Evolutionary conservation across 1,140 invertebrate genomes (phyloP).

Genomic region (Drosophila carrolli): DNA sequence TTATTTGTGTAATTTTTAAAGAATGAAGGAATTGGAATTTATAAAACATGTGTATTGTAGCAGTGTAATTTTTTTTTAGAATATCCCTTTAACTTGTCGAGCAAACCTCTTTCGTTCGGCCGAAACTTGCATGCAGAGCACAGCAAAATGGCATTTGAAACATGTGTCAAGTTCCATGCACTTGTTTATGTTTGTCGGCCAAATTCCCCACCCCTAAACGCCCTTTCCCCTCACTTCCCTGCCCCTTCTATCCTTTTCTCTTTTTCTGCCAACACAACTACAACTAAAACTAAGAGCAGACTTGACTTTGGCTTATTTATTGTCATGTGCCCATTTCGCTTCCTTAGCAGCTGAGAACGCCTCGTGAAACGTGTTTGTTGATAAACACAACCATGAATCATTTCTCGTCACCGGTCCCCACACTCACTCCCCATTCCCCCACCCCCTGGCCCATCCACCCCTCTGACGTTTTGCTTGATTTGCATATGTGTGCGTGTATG

Average conservation of each 20-base stretch:
- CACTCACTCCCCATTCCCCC: neutral
- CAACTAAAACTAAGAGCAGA: slow-evolving; percentile 32
- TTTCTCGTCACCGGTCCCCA: slow-evolving; percentile 56
- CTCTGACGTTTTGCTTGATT: slow-evolving; percentile 63
- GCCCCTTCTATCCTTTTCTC: slow-evolving; percentile 2
- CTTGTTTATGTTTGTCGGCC: slow-evolving; percentile 62
- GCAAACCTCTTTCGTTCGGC: slow-evolving; percentile 6
- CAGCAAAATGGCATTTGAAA: slow-evolving; percentile 69
- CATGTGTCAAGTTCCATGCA: slow-evolving; percentile 77
- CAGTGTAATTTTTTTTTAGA: too few relatives aligned
- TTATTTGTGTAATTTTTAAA: too few relatives aligned
- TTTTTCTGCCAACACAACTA: slow-evolving; percentile 9
- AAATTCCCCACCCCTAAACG: slow-evolving; percentile 5
- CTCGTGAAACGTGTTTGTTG: slow-evolving; percentile 79
- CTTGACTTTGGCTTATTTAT: slow-evolving; percentile 69
- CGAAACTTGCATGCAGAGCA: slow-evolving; percentile 17
- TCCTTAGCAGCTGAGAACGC: slow-evolving; percentile 59
- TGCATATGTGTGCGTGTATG: slow-evolving; percentile 54
- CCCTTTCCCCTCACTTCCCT: neutral
- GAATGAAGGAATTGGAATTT: too few relatives aligned
- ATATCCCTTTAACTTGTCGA: neutral
- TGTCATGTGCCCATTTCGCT: slow-evolving; percentile 66
- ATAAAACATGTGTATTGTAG: too few relatives aligned
- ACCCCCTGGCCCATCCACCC: neutral
- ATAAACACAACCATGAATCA: slow-evolving; percentile 81